Evolutionary conservation across 2,888 invertebrate genomes (phyloP), one percentile per base, ranked within the genome.

Genomic region (Tridacna gigas): DNA sequence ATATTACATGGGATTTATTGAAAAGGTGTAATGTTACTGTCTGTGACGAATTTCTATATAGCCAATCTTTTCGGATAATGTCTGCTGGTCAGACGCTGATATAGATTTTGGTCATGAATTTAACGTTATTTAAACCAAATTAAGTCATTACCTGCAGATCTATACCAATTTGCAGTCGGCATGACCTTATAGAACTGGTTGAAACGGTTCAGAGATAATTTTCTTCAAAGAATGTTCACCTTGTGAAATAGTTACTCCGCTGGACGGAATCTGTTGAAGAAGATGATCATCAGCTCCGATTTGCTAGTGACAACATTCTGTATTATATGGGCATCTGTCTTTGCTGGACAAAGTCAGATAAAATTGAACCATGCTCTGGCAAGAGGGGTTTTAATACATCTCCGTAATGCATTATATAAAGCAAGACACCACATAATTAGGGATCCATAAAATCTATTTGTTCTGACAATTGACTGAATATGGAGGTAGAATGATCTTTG

Each of bases 191-290:
- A 5, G 11, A 56, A 56, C 56, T 74, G 66, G 61, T 2, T 22
- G 11, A 25, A 45, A 51, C 12, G 22, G n/a, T 15, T 51, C 51
- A 28, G 48, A 26, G 74, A 69, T 65, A 63, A 66, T 79, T 79
- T 79, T 77, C 77, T 79, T 63, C 81, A 79, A 85, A 82, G 84
- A 12, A 76, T 79, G 76, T 81, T 84, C 74, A 12, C 25, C 25
- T 26, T 25, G 12, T 26, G 22, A 47, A 74, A 84, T 74, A 75
- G 74, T 74, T 74, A 74, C n/a, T 84, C 84, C 82, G 84, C 86
- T 78, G 86, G 86, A 73, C 83, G 82, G 86, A 81, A 18, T 28
- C 82, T 84, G 84, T 84, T 84, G 79, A 71, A 73, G 81, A 77
- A 71, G 26, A 37, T 63, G 18, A 63, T 75, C 47, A 25, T 25